Conservation (phyloP, 2,888 invertebrate genomes). For the Steinernema hermaphroditum region DNA sequence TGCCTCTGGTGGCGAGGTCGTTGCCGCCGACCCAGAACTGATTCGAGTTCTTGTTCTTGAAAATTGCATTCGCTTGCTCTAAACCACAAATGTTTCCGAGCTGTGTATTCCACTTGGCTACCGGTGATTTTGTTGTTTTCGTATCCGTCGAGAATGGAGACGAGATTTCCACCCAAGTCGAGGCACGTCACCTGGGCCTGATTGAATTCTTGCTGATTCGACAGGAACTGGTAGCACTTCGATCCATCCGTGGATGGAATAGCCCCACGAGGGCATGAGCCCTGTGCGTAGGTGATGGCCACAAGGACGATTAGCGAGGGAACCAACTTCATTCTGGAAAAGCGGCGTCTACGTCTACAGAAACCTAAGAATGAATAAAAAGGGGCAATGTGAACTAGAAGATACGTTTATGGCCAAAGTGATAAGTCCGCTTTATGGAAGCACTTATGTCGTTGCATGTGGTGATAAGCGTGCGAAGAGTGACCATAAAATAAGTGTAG, state of each 20-base stretch:
- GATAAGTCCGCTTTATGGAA: no score
- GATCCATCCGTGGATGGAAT: constrained; percentile 13
- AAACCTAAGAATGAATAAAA: neutral
- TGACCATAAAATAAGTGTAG: no score
- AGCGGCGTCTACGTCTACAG: no score
- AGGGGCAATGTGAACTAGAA: no score
- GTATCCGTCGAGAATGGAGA: neutral
- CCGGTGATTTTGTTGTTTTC: constrained; percentile 19
- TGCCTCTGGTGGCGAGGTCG: constrained; percentile 14
- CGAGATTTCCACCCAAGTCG: constrained; percentile 27
- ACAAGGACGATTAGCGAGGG: neutral
- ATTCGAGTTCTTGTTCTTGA: constrained; percentile 8
- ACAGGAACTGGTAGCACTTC: constrained; percentile 31
- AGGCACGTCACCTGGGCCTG: constrained; percentile 27
- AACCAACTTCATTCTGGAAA: neutral
- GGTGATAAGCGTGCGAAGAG: no score
- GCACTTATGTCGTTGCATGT: no score
- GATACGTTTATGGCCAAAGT: no score
- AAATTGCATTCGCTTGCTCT: constrained; percentile 30
- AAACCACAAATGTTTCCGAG: no score
- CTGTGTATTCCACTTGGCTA: neutral
- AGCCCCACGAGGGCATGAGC: constrained; percentile 3
- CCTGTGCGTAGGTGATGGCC: neutral
- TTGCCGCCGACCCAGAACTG: constrained; percentile 31
- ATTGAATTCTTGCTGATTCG: constrained; percentile 3